Base-by-base conservation (phyloP, 2,888 invertebrate genomes). In the Emmelina monodactyla region DNA sequence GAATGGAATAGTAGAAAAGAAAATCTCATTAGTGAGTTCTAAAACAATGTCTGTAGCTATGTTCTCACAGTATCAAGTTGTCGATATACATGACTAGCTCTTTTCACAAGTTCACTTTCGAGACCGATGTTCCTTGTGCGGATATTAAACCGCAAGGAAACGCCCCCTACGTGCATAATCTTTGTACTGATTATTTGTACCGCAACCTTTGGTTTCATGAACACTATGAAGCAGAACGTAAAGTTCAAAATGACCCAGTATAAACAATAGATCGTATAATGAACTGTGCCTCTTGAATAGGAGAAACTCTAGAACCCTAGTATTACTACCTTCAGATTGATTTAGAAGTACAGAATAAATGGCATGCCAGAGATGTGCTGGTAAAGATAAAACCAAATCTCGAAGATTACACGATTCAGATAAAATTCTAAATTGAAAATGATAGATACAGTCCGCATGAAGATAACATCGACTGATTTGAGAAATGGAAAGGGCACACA, bases 51-150 rank as follows among this genome's bases (percentile, higher is more conserved):
- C n/a, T 22, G 28, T 28, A 32, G 16, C 22, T n/a, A n/a, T 58
- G 55, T 67, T 62, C 58, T 51, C 58, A 53, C 49, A 52, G 61
- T 68, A 64, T 67, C 66, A 51, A 51, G 57, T 70, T 58, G 55
- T 60, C 54, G 69, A 62, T 61, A 58, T 65, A 72, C 68, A 67
- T 76, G 66, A 67, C 58, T 73, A 68, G 62, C 53, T 70, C 67
- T 73, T 75, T 72, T 73, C 72, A 62, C 70, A 66, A 65, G 69
- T 70, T 75, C 69, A 58, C 75, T 73, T 73, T 76, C 76, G 54
- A 63, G 69, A 63, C 60, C 49, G 50, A 50, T 55, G 53, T 50
- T 15, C 19, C 13, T 22, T 42, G 42, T 39, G 43, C 44, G 11
- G 31, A 14, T 15, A 15, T 16, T 9, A 22, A 29, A 28, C 34